Evolutionary conservation across 64 coral and sea anemone genomes (phyloP), one percentile per base, ranked within the genome.

Genomic region (Montipora capricornis): DNA sequence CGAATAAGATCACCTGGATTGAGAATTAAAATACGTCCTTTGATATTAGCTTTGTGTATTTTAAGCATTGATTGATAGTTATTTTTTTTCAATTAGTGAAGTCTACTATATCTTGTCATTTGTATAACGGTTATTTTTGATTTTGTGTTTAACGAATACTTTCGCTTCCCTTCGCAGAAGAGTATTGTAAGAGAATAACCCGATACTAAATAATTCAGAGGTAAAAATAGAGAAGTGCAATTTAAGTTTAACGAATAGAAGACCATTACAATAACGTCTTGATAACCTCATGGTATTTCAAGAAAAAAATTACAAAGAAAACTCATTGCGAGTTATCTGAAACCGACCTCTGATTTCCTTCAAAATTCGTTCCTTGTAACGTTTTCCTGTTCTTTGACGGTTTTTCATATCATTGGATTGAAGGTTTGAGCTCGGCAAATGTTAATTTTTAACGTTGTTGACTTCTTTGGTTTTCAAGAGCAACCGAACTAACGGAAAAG

Each of bases 401-500:
- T 37, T 44, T 15, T 6, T 76, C 26, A 57, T 3, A 4, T 81
- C 50, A 59, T 24, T 59, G 55, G 22, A 17, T 82, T 82, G 20
- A 64, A 82, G 74, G 10, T 14, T 29, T 64, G 3, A 64, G 14
- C 13, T 64, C 61, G 13, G 61, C 9, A 64, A 14, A 14, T 64
- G 11, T 8, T 57, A 57, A 57, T 64, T 11, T 12, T 64, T 16
- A 12, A 12, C 4, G 15, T 45, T 44, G 37, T 37, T 37, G 37
- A 37, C 37, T 37, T 37, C 37, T 37, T 59, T 67, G 37, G 44
- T 73, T 86, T 86, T 66, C 47, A 50, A 44, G 53, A 86, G 82
- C 64, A 81, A 92, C 88, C 84, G 79, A 93, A 44, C 11, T 84
- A 17, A 68, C 75, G 15, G 53, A 37, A 74, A 80, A 90, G 89